These are phyloP conservation scores for Trissonchulus latispiculum DNA, from an alignment of 2,888 invertebrate genomes.

Conservation along the genomic window DNA sequence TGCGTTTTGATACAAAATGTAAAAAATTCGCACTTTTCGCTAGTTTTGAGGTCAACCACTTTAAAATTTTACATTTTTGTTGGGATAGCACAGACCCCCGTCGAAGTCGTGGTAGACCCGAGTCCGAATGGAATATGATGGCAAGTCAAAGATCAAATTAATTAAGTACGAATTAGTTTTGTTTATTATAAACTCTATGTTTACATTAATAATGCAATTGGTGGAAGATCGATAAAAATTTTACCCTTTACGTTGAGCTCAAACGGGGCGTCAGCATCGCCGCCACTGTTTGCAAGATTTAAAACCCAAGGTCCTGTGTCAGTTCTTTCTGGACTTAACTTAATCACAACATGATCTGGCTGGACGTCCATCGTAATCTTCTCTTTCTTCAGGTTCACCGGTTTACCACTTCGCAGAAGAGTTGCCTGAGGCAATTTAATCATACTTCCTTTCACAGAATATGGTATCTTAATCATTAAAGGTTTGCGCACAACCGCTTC, in stretches of 20 bases:
- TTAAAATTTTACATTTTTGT: too few relatives aligned
- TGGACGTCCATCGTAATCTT: conserved; percentile 78
- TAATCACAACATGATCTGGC: conserved; percentile 78
- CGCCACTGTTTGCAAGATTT: conserved; percentile 81
- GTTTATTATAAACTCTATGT: too few relatives aligned
- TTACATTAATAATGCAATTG: background rate
- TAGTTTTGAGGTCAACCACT: too few relatives aligned
- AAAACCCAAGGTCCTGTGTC: conserved; percentile 81
- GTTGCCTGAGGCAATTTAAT: conserved; percentile 58
- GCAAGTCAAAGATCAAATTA: too few relatives aligned
- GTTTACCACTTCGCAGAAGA: conserved; percentile 67
- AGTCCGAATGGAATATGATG: too few relatives aligned
- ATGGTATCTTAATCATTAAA: conserved; percentile 83
- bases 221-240: conserved; percentile 2
- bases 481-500: conserved; percentile 82
- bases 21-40: too few relatives aligned
- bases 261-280: conserved; percentile 53
- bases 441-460: conserved; percentile 49
- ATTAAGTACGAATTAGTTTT: too few relatives aligned
- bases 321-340: conserved; percentile 72
- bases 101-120: too few relatives aligned
- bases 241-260: conserved; percentile 45
- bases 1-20: too few relatives aligned
- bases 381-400: conserved; percentile 53
- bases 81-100: too few relatives aligned